Base-by-base conservation (phyloP, 2,888 invertebrate genomes). In the Philonicus albiceps region DNA sequence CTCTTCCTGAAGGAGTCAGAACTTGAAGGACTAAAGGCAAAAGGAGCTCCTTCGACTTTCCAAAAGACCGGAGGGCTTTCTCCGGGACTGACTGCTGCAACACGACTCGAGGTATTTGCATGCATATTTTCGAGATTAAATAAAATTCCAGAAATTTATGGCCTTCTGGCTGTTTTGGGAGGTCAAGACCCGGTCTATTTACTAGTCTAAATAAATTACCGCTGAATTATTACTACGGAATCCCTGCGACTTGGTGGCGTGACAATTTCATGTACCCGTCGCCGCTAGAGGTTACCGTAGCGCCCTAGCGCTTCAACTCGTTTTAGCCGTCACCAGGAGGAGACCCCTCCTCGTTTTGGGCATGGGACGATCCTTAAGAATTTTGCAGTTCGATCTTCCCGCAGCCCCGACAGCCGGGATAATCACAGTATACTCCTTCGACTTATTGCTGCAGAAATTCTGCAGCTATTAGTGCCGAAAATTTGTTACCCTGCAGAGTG, bases 41-140 rank as follows among this genome's bases (percentile, higher is more conserved):
- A 75, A 75, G 75, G 37, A 75, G 31, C 19, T 75, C 19, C 34
- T 75, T 16, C 75, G 34, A 8, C 19, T 49, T 43, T 22, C 27
- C 40, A 78, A 19, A 40, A 40, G 5, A 27, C 37, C 43, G 40
- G 31, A 3, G 73, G 27, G 11, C 27, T 30, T 27, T 74, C 74
- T 1, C 11, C 27, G n/a, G 49, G 8, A 53, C 49, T 49, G 40
- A 80, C 53, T 53, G 53, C 40, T 43, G 40, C 53, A 80, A 53
- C 27, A 80, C 80, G 22, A 53, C 53, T 53, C 30, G 31, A 80
- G 80, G 80, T 80, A 80, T 80, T 80, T 80, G 49, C 30, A 80
- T 80, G 80, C 80, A 80, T 80, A 80, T 80, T 43, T 80, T 80
- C 43, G 30, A 80, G 49, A 49, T 80, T 49, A 80, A 80, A 80